Evolutionary conservation across 2,888 invertebrate species (phyloP).

Genomic region (Eristalis intricaria): DNA sequence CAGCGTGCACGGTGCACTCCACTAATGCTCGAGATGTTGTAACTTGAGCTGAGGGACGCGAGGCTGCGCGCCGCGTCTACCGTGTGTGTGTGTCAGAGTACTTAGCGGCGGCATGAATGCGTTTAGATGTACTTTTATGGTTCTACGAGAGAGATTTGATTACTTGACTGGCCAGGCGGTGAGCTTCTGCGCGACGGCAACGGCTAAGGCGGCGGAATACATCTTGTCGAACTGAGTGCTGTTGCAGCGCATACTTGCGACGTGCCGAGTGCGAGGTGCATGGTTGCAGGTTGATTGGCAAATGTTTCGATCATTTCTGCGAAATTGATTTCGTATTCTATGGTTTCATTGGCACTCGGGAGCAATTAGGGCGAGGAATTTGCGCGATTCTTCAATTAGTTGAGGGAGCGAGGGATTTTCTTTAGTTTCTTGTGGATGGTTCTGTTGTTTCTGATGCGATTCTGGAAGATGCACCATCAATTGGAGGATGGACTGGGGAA

Average conservation of each 20-base stretch:
- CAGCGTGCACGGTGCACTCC: slow-evolving; percentile 1
- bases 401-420: neutral
- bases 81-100: slow-evolving; percentile 28
- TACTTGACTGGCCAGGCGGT: slow-evolving; percentile 22
- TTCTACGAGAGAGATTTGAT: slow-evolving; percentile 69
- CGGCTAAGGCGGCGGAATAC: neutral
- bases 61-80: neutral
- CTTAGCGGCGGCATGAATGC: slow-evolving; percentile 65
- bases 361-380: slow-evolving; percentile 68
- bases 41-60: slow-evolving; percentile 53
- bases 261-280: slow-evolving; percentile 38
- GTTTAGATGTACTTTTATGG: slow-evolving; percentile 68
- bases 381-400: slow-evolving; percentile 57
- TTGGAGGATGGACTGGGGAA: neutral
- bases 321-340: slow-evolving; percentile 67
- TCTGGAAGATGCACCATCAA: neutral
- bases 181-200: slow-evolving; percentile 1
- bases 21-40: slow-evolving; percentile 57
- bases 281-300: slow-evolving; percentile 54
- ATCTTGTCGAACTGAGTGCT: neutral
- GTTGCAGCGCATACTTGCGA: neutral
- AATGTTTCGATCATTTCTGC: slow-evolving; percentile 56
- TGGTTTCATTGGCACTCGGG: slow-evolving; percentile 66
- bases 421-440: neutral
- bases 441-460: neutral